Conservation (phyloP, 2,888 invertebrate genomes). For the Blastobasis lacticolella region DNA sequence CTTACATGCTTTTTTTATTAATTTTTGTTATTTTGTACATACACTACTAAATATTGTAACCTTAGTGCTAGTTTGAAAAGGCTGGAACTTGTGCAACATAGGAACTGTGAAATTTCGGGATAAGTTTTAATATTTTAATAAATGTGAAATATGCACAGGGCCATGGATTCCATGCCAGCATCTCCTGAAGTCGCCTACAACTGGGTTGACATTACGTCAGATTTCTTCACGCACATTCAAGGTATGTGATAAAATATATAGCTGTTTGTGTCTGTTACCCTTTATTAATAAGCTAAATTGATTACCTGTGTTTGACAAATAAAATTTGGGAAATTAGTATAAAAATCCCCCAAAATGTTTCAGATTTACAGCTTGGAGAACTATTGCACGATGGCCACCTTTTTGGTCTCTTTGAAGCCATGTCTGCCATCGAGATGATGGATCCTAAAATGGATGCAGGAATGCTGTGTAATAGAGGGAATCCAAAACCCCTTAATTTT, state of each 20-base stretch:
- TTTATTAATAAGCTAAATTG: no score
- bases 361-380: constrained; percentile 91
- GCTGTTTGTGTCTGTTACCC: no score
- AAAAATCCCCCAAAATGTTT: constrained; percentile 9
- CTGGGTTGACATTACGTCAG: constrained; percentile 80
- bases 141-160: constrained; percentile 26
- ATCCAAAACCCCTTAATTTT: constrained; percentile 88
- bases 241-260: constrained; percentile 29
- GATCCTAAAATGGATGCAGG: constrained; percentile 99
- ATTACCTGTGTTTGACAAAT: background rate
- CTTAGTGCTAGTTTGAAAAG: no score
- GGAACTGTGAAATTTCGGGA: no score
- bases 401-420: constrained; percentile 96
- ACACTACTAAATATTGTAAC: no score
- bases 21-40: no score
- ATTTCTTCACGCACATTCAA: constrained; percentile 64
- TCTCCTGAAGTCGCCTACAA: constrained; percentile 71
- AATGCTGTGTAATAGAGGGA: constrained; percentile 93
- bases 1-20: no score
- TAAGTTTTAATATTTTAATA: no score
- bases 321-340: background rate
- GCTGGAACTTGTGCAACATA: no score
- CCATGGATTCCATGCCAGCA: constrained; percentile 56
- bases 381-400: constrained; percentile 89
- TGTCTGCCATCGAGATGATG: constrained; percentile 99